A percentile compares a stretch with the other conserved stretches of the same genome.
phyloP scores from a whole-genome alignment of 2,888 invertebrate species.

The Plagiodera versicolora region DNA sequence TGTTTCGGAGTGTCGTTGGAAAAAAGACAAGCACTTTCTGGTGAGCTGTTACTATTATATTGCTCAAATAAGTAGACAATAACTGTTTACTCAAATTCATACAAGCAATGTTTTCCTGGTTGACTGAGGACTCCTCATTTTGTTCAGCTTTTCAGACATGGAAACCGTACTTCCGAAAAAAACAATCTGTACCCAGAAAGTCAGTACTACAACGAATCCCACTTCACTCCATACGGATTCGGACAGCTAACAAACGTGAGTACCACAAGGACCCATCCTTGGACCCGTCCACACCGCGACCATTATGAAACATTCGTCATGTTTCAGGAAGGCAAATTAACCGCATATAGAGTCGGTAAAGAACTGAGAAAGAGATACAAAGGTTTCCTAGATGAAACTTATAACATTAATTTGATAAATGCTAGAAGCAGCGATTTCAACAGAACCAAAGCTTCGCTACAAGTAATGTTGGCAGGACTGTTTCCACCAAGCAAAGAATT shows the following conservation, averaged over 20 bases:
- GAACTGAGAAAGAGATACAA: constrained; percentile 64
- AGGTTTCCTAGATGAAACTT: constrained; percentile 61
- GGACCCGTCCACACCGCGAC: not conserved
- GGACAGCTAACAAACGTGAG: constrained; percentile 75
- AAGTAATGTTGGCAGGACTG: constrained; percentile 67
- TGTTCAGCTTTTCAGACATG: constrained; percentile 72
- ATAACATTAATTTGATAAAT: constrained; percentile 59
- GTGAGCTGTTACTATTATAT: too few species aligned
- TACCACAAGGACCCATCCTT: constrained; percentile 11
- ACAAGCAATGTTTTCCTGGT: too few species aligned
- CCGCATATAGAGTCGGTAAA: constrained; percentile 65
- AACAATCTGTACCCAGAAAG: constrained; percentile 69
- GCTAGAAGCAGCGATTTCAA: constrained; percentile 67
- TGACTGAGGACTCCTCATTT: too few species aligned
- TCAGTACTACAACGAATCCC: constrained; percentile 62
- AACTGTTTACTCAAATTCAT: too few species aligned
- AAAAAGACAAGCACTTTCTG: too few species aligned
- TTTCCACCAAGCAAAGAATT: constrained; percentile 63
- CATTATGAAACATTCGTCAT: not conserved
- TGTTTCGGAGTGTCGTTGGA: too few species aligned
- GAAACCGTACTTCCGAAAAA: constrained; percentile 69
- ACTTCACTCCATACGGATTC: constrained; percentile 70
- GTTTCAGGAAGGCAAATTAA: constrained; percentile 59
- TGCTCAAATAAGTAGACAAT: too few species aligned
- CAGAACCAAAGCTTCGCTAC: constrained; percentile 71